Conservation (phyloP, 1,140 invertebrate species). For the Hydropsyche tenuis region DNA sequence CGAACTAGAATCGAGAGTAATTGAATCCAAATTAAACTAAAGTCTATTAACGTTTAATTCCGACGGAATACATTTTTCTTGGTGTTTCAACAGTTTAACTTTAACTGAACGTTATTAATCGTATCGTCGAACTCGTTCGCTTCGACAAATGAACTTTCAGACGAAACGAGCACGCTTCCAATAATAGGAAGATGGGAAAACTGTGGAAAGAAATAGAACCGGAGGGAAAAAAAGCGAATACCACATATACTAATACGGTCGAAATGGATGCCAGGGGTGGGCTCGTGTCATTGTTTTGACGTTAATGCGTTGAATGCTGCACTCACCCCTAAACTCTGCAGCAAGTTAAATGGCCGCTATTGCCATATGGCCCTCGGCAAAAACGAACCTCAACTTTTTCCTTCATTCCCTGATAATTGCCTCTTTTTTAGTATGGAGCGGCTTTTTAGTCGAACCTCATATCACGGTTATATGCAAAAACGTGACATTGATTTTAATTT, state of each 20-base stretch:
- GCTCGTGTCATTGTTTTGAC: slow-evolving; percentile 40
- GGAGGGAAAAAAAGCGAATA: slow-evolving; percentile 5
- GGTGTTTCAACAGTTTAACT: neutral
- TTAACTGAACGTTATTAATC: slow-evolving; percentile 35
- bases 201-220: neutral
- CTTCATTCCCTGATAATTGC: neutral
- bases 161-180: neutral
- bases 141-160: slow-evolving; percentile 18
- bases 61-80: slow-evolving; percentile 2
- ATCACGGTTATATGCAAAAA: neutral
- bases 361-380: slow-evolving; percentile 6
- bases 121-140: slow-evolving; percentile 29
- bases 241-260: no score
- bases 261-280: neutral
- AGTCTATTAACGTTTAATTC: no score
- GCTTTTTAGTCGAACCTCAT: neutral
- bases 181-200: slow-evolving; percentile 17
- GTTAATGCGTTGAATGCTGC: slow-evolving; percentile 35
- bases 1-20: no score
- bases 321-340: neutral
- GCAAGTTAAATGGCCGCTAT: slow-evolving; percentile 27
- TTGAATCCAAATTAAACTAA: no score
- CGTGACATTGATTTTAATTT: neutral
- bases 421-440: neutral
- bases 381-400: slow-evolving; percentile 18